Percentiles rank a stretch among this genome's conserved stretches.
Conservation (phyloP, 1,140 invertebrate genomes). For the Penaeus japonicus region DNA sequence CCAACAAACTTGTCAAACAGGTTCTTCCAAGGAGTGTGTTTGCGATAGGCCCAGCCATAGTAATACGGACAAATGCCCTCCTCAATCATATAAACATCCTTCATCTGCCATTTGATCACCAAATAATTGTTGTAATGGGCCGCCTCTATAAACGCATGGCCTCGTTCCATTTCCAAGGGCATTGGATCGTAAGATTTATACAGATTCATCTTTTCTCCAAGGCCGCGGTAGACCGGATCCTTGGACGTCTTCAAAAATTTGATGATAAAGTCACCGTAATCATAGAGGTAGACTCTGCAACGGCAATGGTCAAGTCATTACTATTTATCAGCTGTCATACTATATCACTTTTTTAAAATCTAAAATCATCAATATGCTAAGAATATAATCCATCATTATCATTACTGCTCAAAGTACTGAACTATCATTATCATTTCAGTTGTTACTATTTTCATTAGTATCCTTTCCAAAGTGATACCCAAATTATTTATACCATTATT, state of each 20-base stretch:
- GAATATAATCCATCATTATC: too few relatives aligned
- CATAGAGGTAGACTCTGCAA: slow-evolving; percentile 11
- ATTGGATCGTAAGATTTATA: not conserved
- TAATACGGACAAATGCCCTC: not conserved
- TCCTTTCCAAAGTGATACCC: too few relatives aligned
- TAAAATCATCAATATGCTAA: too few relatives aligned
- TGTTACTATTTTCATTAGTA: too few relatives aligned
- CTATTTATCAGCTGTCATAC: too few relatives aligned
- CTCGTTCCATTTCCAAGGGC: not conserved
- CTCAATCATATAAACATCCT: not conserved
- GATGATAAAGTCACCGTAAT: slow-evolving; percentile 30
- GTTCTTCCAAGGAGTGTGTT: not conserved
- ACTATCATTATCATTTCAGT: too few relatives aligned
- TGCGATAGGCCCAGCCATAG: not conserved
- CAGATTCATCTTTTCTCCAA: not conserved
- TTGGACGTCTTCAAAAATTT: not conserved
- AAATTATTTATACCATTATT: too few relatives aligned
- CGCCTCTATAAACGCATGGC: not conserved
- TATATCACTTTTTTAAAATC: too few relatives aligned
- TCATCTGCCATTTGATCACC: not conserved
- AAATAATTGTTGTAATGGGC: not conserved
- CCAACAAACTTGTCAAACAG: not conserved
- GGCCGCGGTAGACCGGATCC: slow-evolving; percentile 17
- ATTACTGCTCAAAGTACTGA: too few relatives aligned
- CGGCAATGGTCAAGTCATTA: not conserved